Evolutionary conservation across 1,140 invertebrate species (phyloP).

Genomic region (Conus betulinus): DNA sequence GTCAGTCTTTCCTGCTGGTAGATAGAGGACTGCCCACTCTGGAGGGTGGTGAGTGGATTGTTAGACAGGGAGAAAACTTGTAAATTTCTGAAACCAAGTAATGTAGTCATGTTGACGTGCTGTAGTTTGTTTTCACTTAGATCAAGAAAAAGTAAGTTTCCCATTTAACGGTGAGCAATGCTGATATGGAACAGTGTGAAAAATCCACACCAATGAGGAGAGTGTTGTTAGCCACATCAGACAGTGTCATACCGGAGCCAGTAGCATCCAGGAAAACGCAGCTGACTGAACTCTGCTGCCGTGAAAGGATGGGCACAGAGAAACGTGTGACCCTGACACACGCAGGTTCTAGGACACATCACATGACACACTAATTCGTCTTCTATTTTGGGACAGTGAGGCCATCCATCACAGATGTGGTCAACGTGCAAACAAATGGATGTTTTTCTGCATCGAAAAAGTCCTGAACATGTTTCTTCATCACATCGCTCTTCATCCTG

Average conservation of each 20-base stretch:
- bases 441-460: slow-evolving; percentile 24
- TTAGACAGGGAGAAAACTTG: no score
- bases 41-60: no score
- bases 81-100: not conserved
- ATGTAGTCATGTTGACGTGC: not conserved
- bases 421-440: slow-evolving; percentile 16
- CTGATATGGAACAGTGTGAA: no score
- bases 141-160: no score
- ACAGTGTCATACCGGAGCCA: not conserved
- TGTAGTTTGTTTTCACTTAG: not conserved
- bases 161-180: no score
- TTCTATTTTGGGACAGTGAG: not conserved
- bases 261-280: not conserved
- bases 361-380: not conserved
- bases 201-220: not conserved
- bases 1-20: no score
- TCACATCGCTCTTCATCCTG: slow-evolving; percentile 1
- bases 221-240: not conserved
- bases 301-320: not conserved
- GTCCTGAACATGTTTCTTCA: slow-evolving; percentile 33
- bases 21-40: no score
- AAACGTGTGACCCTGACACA: not conserved
- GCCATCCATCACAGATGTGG: slow-evolving; percentile 15
- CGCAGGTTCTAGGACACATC: not conserved
- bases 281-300: not conserved